phyloP scores from a whole-genome alignment of 1,140 invertebrate genomes.

The Steinernema khuongi region DNA sequence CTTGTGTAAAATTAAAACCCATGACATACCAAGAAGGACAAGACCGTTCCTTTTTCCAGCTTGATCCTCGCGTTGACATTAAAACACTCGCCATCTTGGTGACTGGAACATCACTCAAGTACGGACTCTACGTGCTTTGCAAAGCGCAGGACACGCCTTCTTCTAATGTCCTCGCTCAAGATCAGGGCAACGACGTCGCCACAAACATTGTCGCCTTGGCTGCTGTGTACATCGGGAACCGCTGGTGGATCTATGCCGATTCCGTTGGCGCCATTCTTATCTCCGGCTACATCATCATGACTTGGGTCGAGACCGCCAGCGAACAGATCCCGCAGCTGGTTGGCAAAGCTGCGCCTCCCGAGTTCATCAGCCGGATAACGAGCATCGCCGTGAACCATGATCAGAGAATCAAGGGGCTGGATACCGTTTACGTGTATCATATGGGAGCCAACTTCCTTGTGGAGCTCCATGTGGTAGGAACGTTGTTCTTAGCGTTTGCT shows the following conservation, averaged over 20 bases:
- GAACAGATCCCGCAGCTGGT: slow-evolving; percentile 51
- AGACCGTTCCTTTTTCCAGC: slow-evolving; percentile 6
- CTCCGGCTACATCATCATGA: slow-evolving; percentile 41
- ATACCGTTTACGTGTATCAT: slow-evolving; percentile 63
- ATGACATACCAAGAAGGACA: too few species aligned
- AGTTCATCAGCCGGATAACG: slow-evolving; percentile 57
- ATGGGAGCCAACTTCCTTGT: slow-evolving; percentile 60
- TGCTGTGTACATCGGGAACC: slow-evolving; percentile 40
- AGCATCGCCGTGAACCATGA: slow-evolving; percentile 60
- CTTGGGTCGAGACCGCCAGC: slow-evolving; percentile 48
- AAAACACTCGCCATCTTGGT: slow-evolving; percentile 27
- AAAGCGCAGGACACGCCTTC: slow-evolving; percentile 24
- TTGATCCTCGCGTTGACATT: slow-evolving; percentile 33
- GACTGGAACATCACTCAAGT: slow-evolving; percentile 28
- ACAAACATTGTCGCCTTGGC: slow-evolving; percentile 47
- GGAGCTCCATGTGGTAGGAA: slow-evolving; percentile 51
- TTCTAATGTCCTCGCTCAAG: slow-evolving; percentile 38
- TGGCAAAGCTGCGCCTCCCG: slow-evolving; percentile 49
- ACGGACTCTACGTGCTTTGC: slow-evolving; percentile 36
- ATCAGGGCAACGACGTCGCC: slow-evolving; percentile 47
- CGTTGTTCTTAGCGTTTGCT: slow-evolving; percentile 5
- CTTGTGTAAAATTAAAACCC: background rate
- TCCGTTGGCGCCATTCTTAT: slow-evolving; percentile 30
- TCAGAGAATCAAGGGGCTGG: slow-evolving; percentile 58
- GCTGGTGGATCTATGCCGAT: slow-evolving; percentile 37